Percentiles rank a stretch among this genome's conserved stretches.
These are phyloP conservation scores for Chanos chanos DNA, from an alignment of 2,797 vertebrate species.

Conservation along the genomic window DNA sequence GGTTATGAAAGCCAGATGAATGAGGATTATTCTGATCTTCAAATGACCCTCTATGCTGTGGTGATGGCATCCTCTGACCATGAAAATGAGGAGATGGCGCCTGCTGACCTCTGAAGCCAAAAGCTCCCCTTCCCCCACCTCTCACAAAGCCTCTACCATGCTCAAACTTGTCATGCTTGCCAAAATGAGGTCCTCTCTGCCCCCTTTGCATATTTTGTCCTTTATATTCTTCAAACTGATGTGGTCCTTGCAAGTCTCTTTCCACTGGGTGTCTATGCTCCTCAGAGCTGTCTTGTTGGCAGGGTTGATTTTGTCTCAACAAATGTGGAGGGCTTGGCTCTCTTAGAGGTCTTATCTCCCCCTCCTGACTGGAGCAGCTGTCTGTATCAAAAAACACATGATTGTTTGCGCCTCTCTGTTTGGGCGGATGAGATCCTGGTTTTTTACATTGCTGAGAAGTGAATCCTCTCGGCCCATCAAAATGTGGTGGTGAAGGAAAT, in stretches of 20 bases:
- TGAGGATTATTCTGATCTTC: slow-evolving; percentile 40
- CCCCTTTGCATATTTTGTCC: slow-evolving; percentile 1
- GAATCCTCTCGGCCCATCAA: neutral
- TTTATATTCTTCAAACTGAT: slow-evolving; percentile 11
- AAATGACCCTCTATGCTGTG: slow-evolving; percentile 55
- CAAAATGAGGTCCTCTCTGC: neutral
- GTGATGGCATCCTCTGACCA: slow-evolving; percentile 9
- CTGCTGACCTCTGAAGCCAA: slow-evolving; percentile 21
- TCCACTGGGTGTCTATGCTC: slow-evolving; percentile 16
- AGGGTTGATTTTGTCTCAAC: slow-evolving; percentile 55
- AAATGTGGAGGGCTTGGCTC: slow-evolving; percentile 31
- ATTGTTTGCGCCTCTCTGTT: too few species aligned
- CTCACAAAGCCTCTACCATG: slow-evolving; percentile 4
- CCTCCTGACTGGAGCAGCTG: too few species aligned
- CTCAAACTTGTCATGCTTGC: slow-evolving; percentile 11
- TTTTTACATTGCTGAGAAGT: neutral
- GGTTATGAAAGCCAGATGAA: slow-evolving; percentile 37
- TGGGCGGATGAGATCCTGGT: neutral
- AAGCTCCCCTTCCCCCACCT: slow-evolving; percentile 15
- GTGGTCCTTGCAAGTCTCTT: slow-evolving; percentile 18
- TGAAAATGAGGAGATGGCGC: slow-evolving; percentile 25
- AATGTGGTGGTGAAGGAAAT: neutral
- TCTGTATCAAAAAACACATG: too few species aligned
- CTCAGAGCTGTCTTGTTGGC: slow-evolving; percentile 59
- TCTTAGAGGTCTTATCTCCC: neutral